Evolutionary conservation across 1,140 invertebrate species (phyloP), one percentile per base, ranked within the genome.

Genomic region (Zophobas atratus): DNA sequence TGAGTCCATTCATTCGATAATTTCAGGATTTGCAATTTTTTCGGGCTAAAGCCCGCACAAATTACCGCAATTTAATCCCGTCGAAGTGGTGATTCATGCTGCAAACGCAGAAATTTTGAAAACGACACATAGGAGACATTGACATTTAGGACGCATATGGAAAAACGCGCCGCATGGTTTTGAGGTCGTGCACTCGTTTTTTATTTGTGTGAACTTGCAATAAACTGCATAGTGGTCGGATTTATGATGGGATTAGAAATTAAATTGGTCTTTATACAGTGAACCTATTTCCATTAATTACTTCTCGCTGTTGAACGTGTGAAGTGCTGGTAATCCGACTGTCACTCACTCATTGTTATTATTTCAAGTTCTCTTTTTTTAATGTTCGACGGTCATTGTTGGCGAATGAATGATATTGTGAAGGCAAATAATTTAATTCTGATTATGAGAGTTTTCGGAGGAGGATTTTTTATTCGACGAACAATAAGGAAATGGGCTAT

Each of bases 11-110:
- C 49, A 51, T 51, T 2, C n/a, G 49, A 51, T 51, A 4, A 51
- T 51, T 51, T 51, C 72, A 20, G 38, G 35, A 60, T 60, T 60
- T 60, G 39, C 49, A 51, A 51, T 51, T 67, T 67, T 67, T 35
- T 60, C 56, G 3, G 43, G 43, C 8, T 46, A 46, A 46, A 3
- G n/a, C 20, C n/a, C 6, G 43, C 3, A 46, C 43, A 4, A 8
- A 8, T 46, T 3, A 46, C 43, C 43, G 43, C 43, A 8, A 46
- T 46, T 46, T 46, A 46, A 20, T 46, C 43, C 43, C 43, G 43
- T 4, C 3, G 43, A 8, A 46, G 43, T 4, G 3, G 43, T 4
- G 43, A 46, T 46, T 46, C 43, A 46, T 46, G 3, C 43, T 8
- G 43, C 8, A 3, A 8, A 46, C 43, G 43, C 3, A 8, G 8